Evolutionary conservation across 92 coral and sea anemone genomes (phyloP).

Genomic region (Epizoanthus ramosus): DNA sequence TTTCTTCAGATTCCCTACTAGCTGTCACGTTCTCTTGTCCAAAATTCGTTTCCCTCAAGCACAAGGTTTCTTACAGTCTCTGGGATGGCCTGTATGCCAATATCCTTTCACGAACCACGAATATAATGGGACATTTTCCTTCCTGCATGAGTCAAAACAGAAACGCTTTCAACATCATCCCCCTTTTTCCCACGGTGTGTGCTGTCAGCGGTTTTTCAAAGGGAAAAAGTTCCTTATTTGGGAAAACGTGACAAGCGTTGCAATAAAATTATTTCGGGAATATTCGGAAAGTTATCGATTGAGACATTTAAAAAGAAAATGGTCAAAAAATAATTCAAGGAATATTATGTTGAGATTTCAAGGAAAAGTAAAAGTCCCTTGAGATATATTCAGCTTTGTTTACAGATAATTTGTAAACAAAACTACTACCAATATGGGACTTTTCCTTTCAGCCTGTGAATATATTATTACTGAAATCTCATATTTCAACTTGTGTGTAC

Average conservation of each 20-base stretch:
- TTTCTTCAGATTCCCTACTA: background rate
- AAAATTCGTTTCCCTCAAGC: background rate
- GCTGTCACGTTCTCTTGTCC: conserved; percentile 13
- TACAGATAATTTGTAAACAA: no score
- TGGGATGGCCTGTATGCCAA: conserved; percentile 14
- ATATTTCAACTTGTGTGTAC: no score
- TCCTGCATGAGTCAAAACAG: conserved; percentile 12
- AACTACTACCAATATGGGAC: no score
- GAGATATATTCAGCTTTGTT: no score
- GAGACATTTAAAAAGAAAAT: no score
- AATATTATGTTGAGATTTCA: no score
- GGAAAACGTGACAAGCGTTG: background rate
- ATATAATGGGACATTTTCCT: background rate
- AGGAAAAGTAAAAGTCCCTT: no score
- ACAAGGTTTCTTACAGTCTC: conserved; percentile 1
- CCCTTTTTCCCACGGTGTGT: background rate
- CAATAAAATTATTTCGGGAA: no score
- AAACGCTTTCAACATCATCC: conserved; percentile 3
- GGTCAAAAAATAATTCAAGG: no score
- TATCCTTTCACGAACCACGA: background rate
- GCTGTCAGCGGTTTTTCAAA: background rate
- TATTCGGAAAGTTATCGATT: no score
- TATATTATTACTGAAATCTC: no score
- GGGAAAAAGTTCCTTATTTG: conserved; percentile 13
- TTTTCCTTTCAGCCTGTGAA: no score